Base-by-base conservation (phyloP, 2,113 vertebrate genomes). In the Rhea pennata region DNA sequence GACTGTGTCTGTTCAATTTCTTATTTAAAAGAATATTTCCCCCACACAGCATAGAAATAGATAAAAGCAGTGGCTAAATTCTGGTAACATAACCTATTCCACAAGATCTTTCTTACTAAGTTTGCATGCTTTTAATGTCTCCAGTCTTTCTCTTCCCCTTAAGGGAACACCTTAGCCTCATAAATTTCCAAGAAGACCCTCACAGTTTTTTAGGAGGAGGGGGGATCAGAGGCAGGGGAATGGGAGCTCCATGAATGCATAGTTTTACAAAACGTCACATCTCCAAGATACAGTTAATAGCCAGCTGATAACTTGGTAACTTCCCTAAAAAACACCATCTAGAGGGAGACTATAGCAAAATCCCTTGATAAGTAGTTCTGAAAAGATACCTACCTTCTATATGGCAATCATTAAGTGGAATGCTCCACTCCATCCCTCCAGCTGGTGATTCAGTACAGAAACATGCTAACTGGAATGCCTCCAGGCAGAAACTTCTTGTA, bases 21-120 rank as follows among this genome's bases (percentile, higher is more conserved):
- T 27, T 54, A n/a, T 44, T 76, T 48, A 66, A 84, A 89, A 4
- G 4, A 71, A 20, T 62, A 44, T 81, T 87, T 89, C 74, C 17
- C 15, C 10, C 13, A 39, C 3, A 80, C 4, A 5, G 4, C 1
- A 42, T 48, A 3, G 15, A 4, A 82, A 69, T 40, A 15, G 1
- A 31, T 64, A 1, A 7, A n/a, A 44, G 62, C 56, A 59, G 29
- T 39, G 1, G 3, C 24, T 65, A 80, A 74, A 48, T 51, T 61
- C 29, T 1, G 65, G 2, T 48, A 61, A 27, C 39, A 26, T 5
- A 51, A 1, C 27, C 29, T 70, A 6, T 26, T 72, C 19, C 46
- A 5, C 3, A 50, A 73, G 26, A 13, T 71, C 4, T 46, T 40
- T 72, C 46, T 80, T 87, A 7, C 8, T 5, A 11, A 66, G 14